Evolutionary conservation across 2,888 invertebrate genomes (phyloP), one percentile per base, ranked within the genome.

Genomic region (Eubasilissa splendida): DNA sequence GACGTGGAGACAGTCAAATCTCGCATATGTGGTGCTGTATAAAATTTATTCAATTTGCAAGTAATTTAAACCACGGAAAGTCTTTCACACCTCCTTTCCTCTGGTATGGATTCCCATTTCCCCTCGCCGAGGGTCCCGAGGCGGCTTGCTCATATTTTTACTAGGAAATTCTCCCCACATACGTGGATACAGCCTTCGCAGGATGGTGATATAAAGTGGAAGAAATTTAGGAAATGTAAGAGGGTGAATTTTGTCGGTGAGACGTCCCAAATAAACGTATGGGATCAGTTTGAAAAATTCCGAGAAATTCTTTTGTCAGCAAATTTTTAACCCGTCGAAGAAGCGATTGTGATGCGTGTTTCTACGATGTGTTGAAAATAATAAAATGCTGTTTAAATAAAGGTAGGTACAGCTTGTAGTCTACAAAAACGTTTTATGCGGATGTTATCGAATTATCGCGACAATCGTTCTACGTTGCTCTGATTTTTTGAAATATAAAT

Each of bases 41-140:
- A 77, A 79, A 80, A 82, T 82, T 80, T 80, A 82, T 82, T 82
- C 82, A 82, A 82, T 82, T 82, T 79, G 71, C 56, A 14, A 80
- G 82, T 82, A 77, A 82, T 82, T 79, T 79, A 79, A 79, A 76
- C 56, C 73, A 22, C 56, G 56, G 74, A 56, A 74, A 58, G 42
- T 56, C 54, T 73, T 73, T 63, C 65, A 53, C 77, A 73, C 74
- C 31, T 53, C 14, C 65, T 66, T 60, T 65, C 53, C 22, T 53
- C 65, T 2, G 79, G 42, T 65, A 22, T 74, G 74, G 54, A 65
- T 79, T 74, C 60, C 60, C n/a, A 14, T 65, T 59, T 56, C 53
- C 68, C 14, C 42, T 60, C 52, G 7, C 31, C 63, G 7, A 31
- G 56, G 56, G 33, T 22, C 71, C 56, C 33, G 10, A 31, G 54